Evolutionary conservation across 1,140 invertebrate genomes (phyloP), one percentile per base, ranked within the genome.

Genomic region (Bombus superbus): DNA sequence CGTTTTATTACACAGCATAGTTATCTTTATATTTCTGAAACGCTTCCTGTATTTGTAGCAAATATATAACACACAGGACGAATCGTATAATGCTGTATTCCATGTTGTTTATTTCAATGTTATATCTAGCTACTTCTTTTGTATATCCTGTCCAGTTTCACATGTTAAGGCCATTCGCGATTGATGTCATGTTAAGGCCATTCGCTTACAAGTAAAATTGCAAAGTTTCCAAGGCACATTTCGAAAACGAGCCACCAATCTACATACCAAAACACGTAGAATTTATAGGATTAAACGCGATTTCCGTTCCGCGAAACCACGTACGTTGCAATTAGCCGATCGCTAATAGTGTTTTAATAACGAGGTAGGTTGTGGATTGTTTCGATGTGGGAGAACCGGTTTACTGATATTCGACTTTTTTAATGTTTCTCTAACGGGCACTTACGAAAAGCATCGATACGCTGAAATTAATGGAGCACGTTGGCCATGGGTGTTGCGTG

Each of bases 331-430:
- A 72, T 84, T 79, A 44, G 11, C 13, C 38, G 11, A 69, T 68
- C 38, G 28, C 3, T 32, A 10, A 13, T 35, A 15, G 32, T 59
- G n/a, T 72, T 10, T 40, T 59, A 78, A 44, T 15, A 35, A 77
- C 22, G 22, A 44, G 32, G 32, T 71, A 79, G 32, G 2, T 11
- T 35, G 2, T 22, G 28, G n/a, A 79, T 84, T 47, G n/a, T 71
- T 84, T 1, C n/a, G 38, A 62, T 72, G 76, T 62, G 32, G 53
- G 66, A 72, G 32, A 79, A 84, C 75, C 75, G 66, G 82, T 84
- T 15, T 44, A 4, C 6, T 10, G 8, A 13, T 59, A 53, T 62
- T 10, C 35, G 3, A 77, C 69, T 66, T 78, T 66, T 38, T 13
- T 22, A 22, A 22, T 59, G 22, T 22, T 28, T 59, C 42, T 44